A percentile compares a stretch with the other conserved stretches of the same genome.
Conservation (phyloP, 1,140 invertebrate species). For the Drosophila rhopaloa region DNA sequence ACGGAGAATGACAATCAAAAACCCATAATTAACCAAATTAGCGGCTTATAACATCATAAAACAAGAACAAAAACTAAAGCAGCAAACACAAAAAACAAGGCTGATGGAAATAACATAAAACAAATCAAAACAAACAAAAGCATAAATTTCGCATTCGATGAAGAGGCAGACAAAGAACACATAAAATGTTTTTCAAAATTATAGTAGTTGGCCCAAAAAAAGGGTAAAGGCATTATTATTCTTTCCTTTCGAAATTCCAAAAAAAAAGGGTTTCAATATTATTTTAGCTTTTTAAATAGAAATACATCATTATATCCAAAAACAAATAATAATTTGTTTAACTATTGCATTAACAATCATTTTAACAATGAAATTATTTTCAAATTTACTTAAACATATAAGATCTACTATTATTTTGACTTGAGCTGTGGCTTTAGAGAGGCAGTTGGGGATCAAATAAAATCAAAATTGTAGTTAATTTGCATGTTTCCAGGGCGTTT, state of each 20-base stretch:
- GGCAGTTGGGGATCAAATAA: conserved; percentile 32
- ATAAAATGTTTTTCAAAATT: not conserved
- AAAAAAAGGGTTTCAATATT: too few species aligned
- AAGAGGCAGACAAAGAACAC: conserved; percentile 49
- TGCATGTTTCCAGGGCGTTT: conserved; percentile 72
- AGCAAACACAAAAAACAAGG: conserved; percentile 20
- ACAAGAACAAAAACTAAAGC: conserved; percentile 39
- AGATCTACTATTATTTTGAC: not conserved
- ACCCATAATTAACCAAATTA: conserved; percentile 75
- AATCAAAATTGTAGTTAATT: conserved; percentile 71
- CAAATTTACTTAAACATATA: not conserved
- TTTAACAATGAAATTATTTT: not conserved
- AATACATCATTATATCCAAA: too few species aligned
- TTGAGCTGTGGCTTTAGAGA: conserved; percentile 4
- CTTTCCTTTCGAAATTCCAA: too few species aligned
- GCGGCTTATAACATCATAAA: conserved; percentile 50
- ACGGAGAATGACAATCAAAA: conserved; percentile 66
- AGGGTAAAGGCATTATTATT: not conserved
- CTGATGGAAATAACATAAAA: conserved; percentile 33
- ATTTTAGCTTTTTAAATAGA: too few species aligned
- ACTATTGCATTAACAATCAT: too few species aligned
- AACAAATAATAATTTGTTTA: too few species aligned
- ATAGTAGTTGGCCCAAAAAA: too few species aligned
- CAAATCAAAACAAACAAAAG: conserved; percentile 35
- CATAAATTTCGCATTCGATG: conserved; percentile 56